Base-by-base conservation (phyloP, 1,140 invertebrate genomes). In the Daktulosphaira vitifoliae region DNA sequence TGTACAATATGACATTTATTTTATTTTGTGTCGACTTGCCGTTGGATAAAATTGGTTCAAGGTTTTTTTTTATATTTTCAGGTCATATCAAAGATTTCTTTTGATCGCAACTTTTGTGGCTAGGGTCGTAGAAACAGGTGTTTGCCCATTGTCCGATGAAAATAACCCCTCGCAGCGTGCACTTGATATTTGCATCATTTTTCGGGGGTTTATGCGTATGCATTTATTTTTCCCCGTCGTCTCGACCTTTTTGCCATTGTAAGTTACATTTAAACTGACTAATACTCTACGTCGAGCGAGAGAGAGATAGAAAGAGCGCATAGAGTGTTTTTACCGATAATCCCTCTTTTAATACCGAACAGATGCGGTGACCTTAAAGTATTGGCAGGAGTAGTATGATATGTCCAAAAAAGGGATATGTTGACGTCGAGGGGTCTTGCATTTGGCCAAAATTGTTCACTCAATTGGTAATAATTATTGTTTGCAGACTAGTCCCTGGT, bases 351-450 rank as follows among this genome's bases (percentile, higher is more conserved):
- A 46, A 59, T 59, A 46, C 54, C 42, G 54, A 59, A 59, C 54
- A 59, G 54, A 59, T 59, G 54, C 54, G 54, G 54, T 59, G 54
- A 59, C 54, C 54, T 59, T 59, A 59, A 59, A 59, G 29, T 6
- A 11, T 33, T 6, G 5, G 5, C 5, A 5, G 44, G 54, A 46
- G 39, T 6, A 20, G 53, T 18, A 29, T 46, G 44, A 46, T 59
- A 59, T 59, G 54, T 59, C 54, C 39, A 59, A 46, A 59, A 46
- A 59, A 59, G 54, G 54, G 54, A 46, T 46, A 29, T 23, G 25
- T 16, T 25, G 20, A 37, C 16, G 16, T 53, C 6, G 7, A n/a
- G 23, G 7, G 1, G 22, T 2, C 23, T 22, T 23, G n/a, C 39
- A 20, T 3, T 13, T 15, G 52, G 20, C 1, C 18, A n/a, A 54